Base-by-base conservation (phyloP, 2,888 invertebrate species). In the Orthonychiurus folsomi region DNA sequence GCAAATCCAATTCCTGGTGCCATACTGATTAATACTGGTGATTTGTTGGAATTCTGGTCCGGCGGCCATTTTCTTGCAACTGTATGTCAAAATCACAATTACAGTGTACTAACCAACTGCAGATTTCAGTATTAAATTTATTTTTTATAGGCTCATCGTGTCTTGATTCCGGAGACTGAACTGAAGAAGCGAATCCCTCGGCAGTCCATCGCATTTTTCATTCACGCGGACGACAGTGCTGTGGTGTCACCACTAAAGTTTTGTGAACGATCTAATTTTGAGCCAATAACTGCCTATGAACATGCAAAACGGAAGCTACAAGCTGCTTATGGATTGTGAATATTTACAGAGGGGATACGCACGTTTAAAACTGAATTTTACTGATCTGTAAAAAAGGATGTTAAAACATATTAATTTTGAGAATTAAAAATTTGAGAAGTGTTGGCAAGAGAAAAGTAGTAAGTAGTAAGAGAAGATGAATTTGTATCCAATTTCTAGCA, bases 1-100 rank as follows among this genome's bases (percentile, higher is more conserved):
- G 87, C 88, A 1, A 86, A 86, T 1, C 87, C 88, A 73, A 81
- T 89, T 59, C 86, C 86, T 0, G 87, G 86, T 28, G 85, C 88
- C 23, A 84, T 89, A 69, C 79, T 89, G 56, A 81, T 89, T 28
- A 88, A 88, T 75, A 82, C 86, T 25, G 89, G 88, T n/a, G 86
- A 88, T 74, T 80, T 88, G 59, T 78, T 89, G 62, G 85, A 86
- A 23, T 80, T 83, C 59, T 89, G 88, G 88, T 88, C 89, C 3
- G 81, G 83, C 56, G 84, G 84, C 68, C 78, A 82, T 60, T 81
- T 88, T 64, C 82, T 85, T 21, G 87, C 89, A 59, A 81, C 88
- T 74, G 86, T 86, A 75, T 79, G 79, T 77, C 26, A 52, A 23
- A 21, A 12, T 9, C 5, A 57, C 15, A 47, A 18, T 52, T 20